Percentiles rank a stretch among this genome's conserved stretches.
These are phyloP conservation scores for Vipera ursinii DNA, from an alignment of 2,797 vertebrate genomes.

Conservation along the genomic window DNA sequence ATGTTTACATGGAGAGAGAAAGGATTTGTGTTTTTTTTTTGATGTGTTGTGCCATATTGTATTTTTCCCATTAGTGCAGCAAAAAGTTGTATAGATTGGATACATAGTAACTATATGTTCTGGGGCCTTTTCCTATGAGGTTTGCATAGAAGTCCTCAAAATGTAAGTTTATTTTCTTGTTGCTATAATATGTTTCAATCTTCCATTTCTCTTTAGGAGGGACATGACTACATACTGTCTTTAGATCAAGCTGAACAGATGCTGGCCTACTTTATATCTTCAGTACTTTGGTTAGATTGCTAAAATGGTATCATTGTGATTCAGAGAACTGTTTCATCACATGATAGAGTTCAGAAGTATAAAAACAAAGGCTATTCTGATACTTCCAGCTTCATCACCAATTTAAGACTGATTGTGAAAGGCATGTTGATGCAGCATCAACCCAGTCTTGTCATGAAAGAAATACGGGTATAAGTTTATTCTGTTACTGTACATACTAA, in stretches of 20 bases:
- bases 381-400: background rate
- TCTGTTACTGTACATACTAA: background rate
- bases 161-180: background rate
- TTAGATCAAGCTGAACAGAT: background rate
- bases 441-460: background rate
- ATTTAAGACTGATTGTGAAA: background rate
- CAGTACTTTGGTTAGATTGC: background rate
- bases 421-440: background rate
- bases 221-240: background rate
- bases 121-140: conserved; percentile 10
- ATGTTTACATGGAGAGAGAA: conserved; percentile 27
- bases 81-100: conserved; percentile 9
- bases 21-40: conserved; percentile 23
- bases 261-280: background rate
- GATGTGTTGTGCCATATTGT: conserved; percentile 8
- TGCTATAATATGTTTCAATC: conserved; percentile 8
- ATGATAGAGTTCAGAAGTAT: background rate
- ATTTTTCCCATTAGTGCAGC: conserved; percentile 13
- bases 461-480: background rate
- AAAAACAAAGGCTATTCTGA: background rate
- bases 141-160: background rate
- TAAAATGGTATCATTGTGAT: background rate
- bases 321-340: background rate
- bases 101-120: background rate
- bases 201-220: background rate